Conservation (phyloP, 2,113 vertebrate species). For the Acrocephalus kingi region DNA sequence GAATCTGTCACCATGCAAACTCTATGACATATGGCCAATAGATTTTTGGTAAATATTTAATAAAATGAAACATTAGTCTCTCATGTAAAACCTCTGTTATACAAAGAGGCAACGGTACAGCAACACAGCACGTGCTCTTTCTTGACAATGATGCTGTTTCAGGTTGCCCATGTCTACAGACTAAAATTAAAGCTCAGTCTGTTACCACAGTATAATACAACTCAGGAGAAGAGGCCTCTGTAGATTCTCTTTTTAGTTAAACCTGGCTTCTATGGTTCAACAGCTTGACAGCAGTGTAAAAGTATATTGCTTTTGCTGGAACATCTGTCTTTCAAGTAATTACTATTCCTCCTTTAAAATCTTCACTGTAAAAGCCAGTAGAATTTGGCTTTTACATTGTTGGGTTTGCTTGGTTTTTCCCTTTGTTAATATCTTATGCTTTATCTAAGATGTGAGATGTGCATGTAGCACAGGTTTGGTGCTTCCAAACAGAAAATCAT, state of each 20-base stretch:
- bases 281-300: conserved; percentile 19
- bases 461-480: neutral
- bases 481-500: neutral
- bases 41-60: conserved; percentile 87
- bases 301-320: neutral
- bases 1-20: conserved; percentile 74
- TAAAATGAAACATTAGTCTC: conserved; percentile 78
- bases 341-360: neutral
- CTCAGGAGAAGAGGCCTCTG: conserved; percentile 34
- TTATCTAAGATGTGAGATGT: neutral
- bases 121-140: conserved; percentile 50
- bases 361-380: neutral
- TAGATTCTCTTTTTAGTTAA: conserved; percentile 64
- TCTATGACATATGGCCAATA: conserved; percentile 80
- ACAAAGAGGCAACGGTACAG: conserved; percentile 67
- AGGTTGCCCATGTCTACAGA: conserved; percentile 40
- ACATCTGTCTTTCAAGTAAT: neutral
- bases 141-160: conserved; percentile 70
- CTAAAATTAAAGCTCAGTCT: conserved; percentile 75
- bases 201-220: conserved; percentile 35
- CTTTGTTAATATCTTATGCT: neutral
- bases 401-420: neutral
- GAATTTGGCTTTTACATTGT: neutral
- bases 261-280: conserved; percentile 32
- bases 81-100: conserved; percentile 59